Evolutionary conservation across 1,140 invertebrate genomes (phyloP), one percentile per base, ranked within the genome.

Genomic region (Chymomyza costata): DNA sequence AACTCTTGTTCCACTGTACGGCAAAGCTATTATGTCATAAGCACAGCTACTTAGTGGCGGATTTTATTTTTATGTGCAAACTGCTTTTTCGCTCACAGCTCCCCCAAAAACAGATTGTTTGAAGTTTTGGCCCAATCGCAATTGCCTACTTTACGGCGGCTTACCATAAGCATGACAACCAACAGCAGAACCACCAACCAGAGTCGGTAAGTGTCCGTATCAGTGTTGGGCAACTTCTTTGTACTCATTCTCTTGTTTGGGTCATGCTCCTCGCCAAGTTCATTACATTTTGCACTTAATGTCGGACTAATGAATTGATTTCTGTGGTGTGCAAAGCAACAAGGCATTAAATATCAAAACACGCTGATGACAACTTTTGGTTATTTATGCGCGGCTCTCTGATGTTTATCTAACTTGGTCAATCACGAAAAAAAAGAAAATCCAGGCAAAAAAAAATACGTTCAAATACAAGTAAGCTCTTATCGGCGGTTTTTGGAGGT

Each of bases 231-330:
- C n/a, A n/a, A n/a, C n/a, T n/a, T n/a, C n/a, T n/a, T n/a, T n/a
- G n/a, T n/a, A n/a, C n/a, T n/a, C n/a, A n/a, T n/a, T n/a, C n/a
- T n/a, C n/a, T n/a, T n/a, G n/a, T n/a, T n/a, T n/a, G n/a, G n/a
- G n/a, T n/a, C 38, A 8, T 32, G 32, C 28, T 30, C 34, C 17
- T 40, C 28, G 55, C 66, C 56, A 69, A 69, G 76, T 65, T 80
- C 49, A 71, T 66, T 78, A 76, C 48, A 56, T 56, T 52, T 55
- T 48, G 43, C 67, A 51, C 57, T 62, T 57, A 47, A 35, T 63
- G 46, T 3, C 21, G n/a, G 39, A 43, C 76, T 80, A 78, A 78
- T 78, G 71, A 78, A 78, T 78, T 78, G 71, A 64, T 67, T 71
- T 71, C n/a, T 49, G 46, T 25, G 21, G 21, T 8, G n/a, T n/a